Conservation (phyloP, 2,888 invertebrate species). For the Erpobdella octoculata region DNA sequence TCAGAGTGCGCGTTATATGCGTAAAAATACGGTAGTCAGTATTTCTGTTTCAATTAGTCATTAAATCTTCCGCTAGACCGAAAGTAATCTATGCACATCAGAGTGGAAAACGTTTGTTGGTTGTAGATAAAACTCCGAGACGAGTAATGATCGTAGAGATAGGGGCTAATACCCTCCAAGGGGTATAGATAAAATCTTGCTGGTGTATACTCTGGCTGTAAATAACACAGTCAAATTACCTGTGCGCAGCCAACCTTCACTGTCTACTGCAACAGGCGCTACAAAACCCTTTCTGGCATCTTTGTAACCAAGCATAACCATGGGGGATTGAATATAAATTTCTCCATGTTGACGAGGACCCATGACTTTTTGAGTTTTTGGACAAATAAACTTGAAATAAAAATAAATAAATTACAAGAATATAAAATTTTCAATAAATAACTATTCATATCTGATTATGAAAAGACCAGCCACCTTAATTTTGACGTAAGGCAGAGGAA, state of each 20-base stretch:
- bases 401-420: not conserved
- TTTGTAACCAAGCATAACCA: slow-evolving; percentile 26
- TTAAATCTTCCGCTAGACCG: too few relatives aligned
- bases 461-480: slow-evolving; percentile 16
- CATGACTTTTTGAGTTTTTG: not conserved
- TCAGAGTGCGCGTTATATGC: too few relatives aligned
- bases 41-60: too few relatives aligned
- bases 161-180: too few relatives aligned
- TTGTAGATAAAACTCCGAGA: too few relatives aligned
- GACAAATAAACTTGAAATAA: not conserved
- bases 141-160: too few relatives aligned
- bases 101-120: too few relatives aligned
- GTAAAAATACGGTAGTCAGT: too few relatives aligned
- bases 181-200: too few relatives aligned
- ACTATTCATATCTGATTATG: not conserved
- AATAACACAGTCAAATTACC: not conserved
- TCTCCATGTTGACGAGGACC: slow-evolving; percentile 15
- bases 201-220: too few relatives aligned
- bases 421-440: not conserved
- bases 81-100: too few relatives aligned
- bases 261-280: slow-evolving; percentile 2
- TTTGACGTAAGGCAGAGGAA: slow-evolving; percentile 24
- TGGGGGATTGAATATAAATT: slow-evolving; percentile 6
- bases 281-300: not conserved
- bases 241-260: slow-evolving; percentile 27